Conservation (phyloP, 2,888 invertebrate species). For the Zele albiditarsus region DNA sequence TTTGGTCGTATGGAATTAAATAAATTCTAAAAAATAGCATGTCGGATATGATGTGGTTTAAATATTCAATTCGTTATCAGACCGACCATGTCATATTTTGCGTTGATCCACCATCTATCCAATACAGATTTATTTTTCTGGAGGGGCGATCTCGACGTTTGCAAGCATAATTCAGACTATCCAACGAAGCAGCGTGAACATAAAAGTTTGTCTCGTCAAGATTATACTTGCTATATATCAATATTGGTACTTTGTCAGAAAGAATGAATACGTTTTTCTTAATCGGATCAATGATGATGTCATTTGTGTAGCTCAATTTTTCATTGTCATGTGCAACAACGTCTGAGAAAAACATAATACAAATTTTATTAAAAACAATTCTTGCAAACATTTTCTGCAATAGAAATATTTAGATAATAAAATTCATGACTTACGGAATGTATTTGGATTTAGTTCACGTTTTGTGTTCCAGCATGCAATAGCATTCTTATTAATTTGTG, state of each 20-base stretch:
- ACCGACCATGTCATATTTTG: neutral
- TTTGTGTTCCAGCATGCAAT: slow-evolving; percentile 87
- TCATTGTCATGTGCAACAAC: slow-evolving; percentile 80
- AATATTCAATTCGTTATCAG: neutral
- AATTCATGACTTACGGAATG: slow-evolving; percentile 65
- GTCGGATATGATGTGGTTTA: neutral
- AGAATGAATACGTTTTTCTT: slow-evolving; percentile 62
- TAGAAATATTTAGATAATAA: neutral
- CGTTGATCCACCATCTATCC: neutral
- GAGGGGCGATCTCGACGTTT: neutral
- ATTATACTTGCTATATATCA: slow-evolving; percentile 55
- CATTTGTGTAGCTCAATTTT: slow-evolving; percentile 84
- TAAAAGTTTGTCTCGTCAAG: slow-evolving; percentile 56
- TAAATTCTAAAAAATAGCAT: neutral
- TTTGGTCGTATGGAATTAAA: too few relatives aligned
- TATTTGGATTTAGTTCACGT: slow-evolving; percentile 79
- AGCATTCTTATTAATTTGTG: slow-evolving; percentile 84
- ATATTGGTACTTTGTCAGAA: slow-evolving; percentile 65
- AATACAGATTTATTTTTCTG: neutral
- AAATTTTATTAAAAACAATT: too few relatives aligned
- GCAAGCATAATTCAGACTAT: slow-evolving; percentile 51
- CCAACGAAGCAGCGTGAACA: slow-evolving; percentile 54
- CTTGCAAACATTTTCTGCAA: neutral
- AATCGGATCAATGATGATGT: slow-evolving; percentile 73
- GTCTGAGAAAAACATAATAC: slow-evolving; percentile 63